Conservation (phyloP, 2,113 vertebrate genomes). For the Oenanthe oenanthe region DNA sequence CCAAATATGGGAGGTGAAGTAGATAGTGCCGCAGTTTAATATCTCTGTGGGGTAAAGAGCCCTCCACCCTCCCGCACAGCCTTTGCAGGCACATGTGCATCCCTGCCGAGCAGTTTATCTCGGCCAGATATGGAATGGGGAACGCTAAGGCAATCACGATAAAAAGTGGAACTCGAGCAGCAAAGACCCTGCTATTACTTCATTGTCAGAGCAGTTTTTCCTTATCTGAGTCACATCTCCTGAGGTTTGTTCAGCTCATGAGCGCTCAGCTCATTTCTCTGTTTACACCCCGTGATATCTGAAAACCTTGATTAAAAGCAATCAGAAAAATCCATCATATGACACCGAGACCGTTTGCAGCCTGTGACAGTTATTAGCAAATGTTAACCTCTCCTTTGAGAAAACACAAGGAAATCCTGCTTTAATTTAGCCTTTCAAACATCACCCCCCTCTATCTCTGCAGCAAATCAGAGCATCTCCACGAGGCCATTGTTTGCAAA, state of each 20-base stretch:
- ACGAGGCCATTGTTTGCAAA: constrained; percentile 66
- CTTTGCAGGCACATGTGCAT: background rate
- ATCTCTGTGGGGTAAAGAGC: background rate
- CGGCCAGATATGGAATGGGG: background rate
- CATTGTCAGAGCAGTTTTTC: constrained; percentile 12
- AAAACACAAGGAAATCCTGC: constrained; percentile 72
- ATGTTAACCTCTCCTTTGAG: constrained; percentile 59
- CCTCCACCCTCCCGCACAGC: background rate
- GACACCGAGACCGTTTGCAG: background rate
- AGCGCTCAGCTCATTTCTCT: background rate
- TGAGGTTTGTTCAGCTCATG: background rate
- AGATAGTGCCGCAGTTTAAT: background rate
- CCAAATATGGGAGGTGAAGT: background rate
- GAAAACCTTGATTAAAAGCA: constrained; percentile 42
- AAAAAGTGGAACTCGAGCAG: background rate
- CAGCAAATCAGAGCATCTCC: constrained; percentile 69
- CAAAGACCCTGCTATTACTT: constrained; percentile 4
- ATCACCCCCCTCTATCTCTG: constrained; percentile 37
- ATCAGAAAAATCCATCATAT: constrained; percentile 32
- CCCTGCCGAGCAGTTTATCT: background rate
- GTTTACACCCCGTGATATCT: background rate
- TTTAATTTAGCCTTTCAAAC: constrained; percentile 45
- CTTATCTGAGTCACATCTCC: constrained; percentile 33
- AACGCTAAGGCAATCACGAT: background rate
- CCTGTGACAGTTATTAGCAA: constrained; percentile 56